Conservation (phyloP, 2,797 vertebrate genomes). For the Siniperca obscura region DNA sequence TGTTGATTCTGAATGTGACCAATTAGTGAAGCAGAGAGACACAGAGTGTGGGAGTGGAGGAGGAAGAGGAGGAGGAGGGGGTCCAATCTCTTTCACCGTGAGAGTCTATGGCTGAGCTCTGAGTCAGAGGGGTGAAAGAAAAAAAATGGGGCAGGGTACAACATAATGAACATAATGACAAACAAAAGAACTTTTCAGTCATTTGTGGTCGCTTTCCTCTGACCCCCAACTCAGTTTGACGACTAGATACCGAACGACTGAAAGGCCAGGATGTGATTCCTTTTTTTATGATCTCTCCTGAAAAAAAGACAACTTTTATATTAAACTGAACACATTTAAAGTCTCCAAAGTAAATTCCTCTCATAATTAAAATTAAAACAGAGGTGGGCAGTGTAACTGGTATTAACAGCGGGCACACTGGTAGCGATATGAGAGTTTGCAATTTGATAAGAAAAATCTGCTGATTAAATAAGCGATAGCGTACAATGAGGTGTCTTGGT, state of each 20-base stretch:
- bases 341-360: background rate
- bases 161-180: conserved; percentile 76
- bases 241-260: conserved; percentile 26
- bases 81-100: conserved; percentile 75
- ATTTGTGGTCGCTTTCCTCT: conserved; percentile 67
- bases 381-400: background rate
- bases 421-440: background rate
- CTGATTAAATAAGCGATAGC: background rate
- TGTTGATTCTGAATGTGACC: conserved; percentile 89
- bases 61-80: conserved; percentile 39
- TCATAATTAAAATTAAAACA: background rate
- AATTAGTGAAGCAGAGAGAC: conserved; percentile 86
- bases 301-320: conserved; percentile 14
- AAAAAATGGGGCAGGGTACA: conserved; percentile 67
- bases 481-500: background rate
- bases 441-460: conserved; percentile 1
- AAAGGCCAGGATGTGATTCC: conserved; percentile 19
- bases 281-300: conserved; percentile 11
- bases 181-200: conserved; percentile 81
- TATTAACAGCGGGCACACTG: background rate
- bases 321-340: conserved; percentile 15
- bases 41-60: conserved; percentile 71
- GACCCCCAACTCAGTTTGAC: conserved; percentile 46
- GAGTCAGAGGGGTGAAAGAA: conserved; percentile 64
- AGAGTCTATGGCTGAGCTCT: conserved; percentile 65